Evolutionary conservation across 2,113 vertebrate genomes (phyloP).

Genomic region (Otis tarda): DNA sequence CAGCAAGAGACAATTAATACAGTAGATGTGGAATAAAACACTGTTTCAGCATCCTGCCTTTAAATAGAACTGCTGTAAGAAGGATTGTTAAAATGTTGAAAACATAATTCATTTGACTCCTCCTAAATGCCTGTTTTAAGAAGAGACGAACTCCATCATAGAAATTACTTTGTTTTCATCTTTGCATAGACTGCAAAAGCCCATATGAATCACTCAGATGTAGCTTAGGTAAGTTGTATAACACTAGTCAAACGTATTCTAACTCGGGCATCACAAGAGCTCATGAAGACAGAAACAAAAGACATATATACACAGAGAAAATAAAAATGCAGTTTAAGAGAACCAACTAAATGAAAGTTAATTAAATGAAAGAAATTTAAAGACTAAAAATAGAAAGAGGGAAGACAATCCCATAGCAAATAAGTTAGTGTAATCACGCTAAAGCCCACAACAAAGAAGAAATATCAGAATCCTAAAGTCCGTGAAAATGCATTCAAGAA

Average conservation of each 20-base stretch:
- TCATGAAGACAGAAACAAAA: not conserved
- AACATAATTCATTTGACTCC: not conserved
- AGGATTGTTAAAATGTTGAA: not conserved
- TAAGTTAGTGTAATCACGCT: not conserved
- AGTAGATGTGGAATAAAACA: not conserved
- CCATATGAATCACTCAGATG: not conserved
- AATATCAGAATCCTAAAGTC: not conserved
- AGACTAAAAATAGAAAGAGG: not conserved
- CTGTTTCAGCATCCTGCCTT: not conserved
- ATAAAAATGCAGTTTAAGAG: not conserved
- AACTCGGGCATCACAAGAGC: not conserved
- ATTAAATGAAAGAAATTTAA: not conserved
- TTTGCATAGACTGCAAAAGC: not conserved
- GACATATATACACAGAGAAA: not conserved
- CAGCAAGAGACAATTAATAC: not conserved
- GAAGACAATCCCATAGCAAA: not conserved
- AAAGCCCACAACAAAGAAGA: not conserved
- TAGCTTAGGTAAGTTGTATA: not conserved
- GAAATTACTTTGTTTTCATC: not conserved
- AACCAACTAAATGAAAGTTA: not conserved
- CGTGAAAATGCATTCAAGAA: not conserved
- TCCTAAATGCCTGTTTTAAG: not conserved
- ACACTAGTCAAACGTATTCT: not conserved
- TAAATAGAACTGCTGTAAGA: not conserved
- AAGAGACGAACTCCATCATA: not conserved